These are phyloP conservation scores for Gadopsis bispinosus DNA, from an alignment of 2,797 vertebrate genomes.

Conservation along the genomic window DNA sequence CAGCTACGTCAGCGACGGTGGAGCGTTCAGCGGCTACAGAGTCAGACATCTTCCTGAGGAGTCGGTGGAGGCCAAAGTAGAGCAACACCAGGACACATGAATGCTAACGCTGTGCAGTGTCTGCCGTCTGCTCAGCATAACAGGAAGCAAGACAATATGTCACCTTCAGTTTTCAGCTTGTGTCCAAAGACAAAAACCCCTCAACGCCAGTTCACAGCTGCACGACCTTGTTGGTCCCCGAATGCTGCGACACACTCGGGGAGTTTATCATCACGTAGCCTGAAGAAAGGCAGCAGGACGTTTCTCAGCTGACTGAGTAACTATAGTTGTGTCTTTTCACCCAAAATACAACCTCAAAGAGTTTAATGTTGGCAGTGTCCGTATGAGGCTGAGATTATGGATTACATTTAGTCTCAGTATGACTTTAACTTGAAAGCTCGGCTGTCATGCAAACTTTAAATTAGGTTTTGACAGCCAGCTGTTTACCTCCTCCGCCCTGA, in stretches of 20 bases:
- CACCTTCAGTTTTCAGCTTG: neutral
- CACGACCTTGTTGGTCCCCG: neutral
- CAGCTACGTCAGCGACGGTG: neutral
- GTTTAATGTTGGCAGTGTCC: neutral
- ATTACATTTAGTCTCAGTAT: neutral
- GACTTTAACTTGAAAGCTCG: neutral
- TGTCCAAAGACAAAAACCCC: too few species aligned
- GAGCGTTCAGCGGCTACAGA: neutral
- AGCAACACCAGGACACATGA: neutral
- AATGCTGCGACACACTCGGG: neutral
- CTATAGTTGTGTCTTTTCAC: neutral
- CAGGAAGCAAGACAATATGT: neutral
- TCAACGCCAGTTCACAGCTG: neutral
- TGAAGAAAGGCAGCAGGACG: neutral
- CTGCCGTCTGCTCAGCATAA: too few species aligned
- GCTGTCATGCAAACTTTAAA: conserved; percentile 17
- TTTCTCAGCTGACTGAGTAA: neutral
- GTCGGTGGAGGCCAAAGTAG: neutral
- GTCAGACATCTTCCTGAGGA: neutral
- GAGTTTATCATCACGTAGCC: neutral
- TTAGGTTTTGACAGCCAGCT: neutral
- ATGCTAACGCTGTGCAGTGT: neutral
- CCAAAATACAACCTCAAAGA: neutral
- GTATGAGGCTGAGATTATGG: neutral
- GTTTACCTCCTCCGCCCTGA: neutral